phyloP scores from a whole-genome alignment of 2,888 invertebrate genomes.

The Margaritifera margaritifera region DNA sequence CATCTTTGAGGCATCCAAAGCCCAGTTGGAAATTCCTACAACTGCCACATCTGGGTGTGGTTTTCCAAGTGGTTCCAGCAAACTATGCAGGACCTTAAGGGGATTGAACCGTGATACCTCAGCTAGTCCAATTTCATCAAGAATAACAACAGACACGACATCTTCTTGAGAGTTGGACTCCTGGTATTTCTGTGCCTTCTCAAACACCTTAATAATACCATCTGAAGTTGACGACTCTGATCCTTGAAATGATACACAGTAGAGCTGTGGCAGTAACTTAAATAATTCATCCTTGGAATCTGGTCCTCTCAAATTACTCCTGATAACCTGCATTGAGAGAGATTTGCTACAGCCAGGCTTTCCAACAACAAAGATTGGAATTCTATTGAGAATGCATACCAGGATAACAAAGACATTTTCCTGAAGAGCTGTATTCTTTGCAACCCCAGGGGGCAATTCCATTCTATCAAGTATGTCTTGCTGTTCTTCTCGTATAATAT shows the following conservation, averaged over 20 bases:
- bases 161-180: conserved; percentile 32
- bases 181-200: conserved; percentile 49
- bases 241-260: conserved; percentile 54
- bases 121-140: conserved; percentile 62
- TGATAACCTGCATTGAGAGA: conserved; percentile 49
- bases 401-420: conserved; percentile 57
- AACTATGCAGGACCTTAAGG: conserved; percentile 54
- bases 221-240: conserved; percentile 59
- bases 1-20: conserved; percentile 63
- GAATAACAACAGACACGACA: conserved; percentile 52
- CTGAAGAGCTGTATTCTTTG: conserved; percentile 46
- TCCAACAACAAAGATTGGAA: conserved; percentile 55
- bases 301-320: conserved; percentile 50
- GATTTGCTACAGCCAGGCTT: conserved; percentile 60
- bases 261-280: conserved; percentile 42
- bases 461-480: conserved; percentile 45
- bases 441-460: conserved; percentile 48
- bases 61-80: conserved; percentile 48
- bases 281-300: conserved; percentile 49
- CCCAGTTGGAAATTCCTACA: conserved; percentile 59
- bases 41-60: conserved; percentile 52
- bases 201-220: conserved; percentile 56
- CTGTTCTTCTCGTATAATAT: conserved; percentile 40
- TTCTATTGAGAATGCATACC: conserved; percentile 48
- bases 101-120: conserved; percentile 59